These are phyloP conservation scores for Sarcophilus harrisii DNA, from an alignment of 2,797 vertebrate species.

Conservation along the genomic window DNA sequence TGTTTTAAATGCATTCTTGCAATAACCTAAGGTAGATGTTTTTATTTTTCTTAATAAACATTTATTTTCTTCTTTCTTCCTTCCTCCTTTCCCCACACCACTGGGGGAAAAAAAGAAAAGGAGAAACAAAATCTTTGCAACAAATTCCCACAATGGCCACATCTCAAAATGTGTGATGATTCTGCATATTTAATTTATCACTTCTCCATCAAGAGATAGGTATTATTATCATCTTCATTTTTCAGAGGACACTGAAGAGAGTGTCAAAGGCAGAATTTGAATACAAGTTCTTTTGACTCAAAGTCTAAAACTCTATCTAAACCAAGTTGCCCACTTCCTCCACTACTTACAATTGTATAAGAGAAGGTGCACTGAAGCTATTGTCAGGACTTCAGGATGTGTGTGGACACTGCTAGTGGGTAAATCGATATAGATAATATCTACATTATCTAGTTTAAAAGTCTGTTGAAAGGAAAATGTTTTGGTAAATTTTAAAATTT, in stretches of 20 bases:
- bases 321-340: background rate
- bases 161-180: background rate
- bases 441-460: background rate
- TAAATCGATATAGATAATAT: background rate
- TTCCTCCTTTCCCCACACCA: background rate
- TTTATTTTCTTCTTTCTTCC: background rate
- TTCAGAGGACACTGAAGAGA: background rate
- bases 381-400: background rate
- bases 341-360: background rate
- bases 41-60: background rate
- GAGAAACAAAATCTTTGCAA: background rate
- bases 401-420: background rate
- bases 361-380: background rate
- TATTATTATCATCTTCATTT: background rate
- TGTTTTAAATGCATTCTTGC: too few species aligned
- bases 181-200: background rate
- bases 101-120: background rate
- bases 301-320: background rate
- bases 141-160: background rate
- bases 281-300: background rate
- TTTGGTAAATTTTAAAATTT: background rate
- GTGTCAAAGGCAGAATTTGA: background rate
- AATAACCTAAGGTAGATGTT: background rate
- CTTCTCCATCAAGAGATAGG: background rate
- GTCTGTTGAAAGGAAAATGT: background rate